Base-by-base conservation (phyloP, 2,113 vertebrate species). In the Lamprotornis superbus region DNA sequence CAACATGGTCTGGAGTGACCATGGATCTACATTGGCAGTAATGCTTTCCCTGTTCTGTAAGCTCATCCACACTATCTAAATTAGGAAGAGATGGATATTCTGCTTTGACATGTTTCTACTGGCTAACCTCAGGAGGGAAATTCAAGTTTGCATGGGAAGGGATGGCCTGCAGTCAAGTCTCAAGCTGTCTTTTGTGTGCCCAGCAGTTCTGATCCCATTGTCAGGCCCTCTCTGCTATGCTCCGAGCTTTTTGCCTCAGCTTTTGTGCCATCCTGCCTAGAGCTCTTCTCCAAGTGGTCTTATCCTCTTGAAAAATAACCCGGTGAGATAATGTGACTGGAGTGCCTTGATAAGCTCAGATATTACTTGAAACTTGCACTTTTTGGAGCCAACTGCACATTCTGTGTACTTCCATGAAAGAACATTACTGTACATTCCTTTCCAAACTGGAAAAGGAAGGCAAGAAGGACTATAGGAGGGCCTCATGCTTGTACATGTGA, bases 391-490 rank as follows among this genome's bases (percentile, higher is more conserved):
- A 77, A 3, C 17, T 31, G 39, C n/a, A 12, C 0, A 2, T 65
- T 30, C 50, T 46, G 11, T n/a, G 5, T 65, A 28, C 8, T 18
- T 67, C 19, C 0, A 1, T 46, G 37, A 31, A 40, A 25, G 37
- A 69, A 31, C 0, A 1, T 55, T 46, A 10, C 5, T 53, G 5
- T 3, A 2, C 83, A 75, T 87, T 60, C 22, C 24, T 71, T 71
- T 69, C 31, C 2, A 4, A 1, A 0, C 0, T 47, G 22, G 44
- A 82, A 55, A 53, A 31, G 27, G 40, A 83, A 15, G 7, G 12
- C 21, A 28, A 47, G 19, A 23, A 83, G 60, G 13, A 37, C 25
- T 28, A 11, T 21, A n/a, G 15, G 23, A 67, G 11, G 4, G 10
- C 9, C 5, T 55, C 30, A n/a, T 61, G 24, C 39, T 63, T 52